phyloP scores from a whole-genome alignment of 1,140 invertebrate species.

The Achatina immaculata region DNA sequence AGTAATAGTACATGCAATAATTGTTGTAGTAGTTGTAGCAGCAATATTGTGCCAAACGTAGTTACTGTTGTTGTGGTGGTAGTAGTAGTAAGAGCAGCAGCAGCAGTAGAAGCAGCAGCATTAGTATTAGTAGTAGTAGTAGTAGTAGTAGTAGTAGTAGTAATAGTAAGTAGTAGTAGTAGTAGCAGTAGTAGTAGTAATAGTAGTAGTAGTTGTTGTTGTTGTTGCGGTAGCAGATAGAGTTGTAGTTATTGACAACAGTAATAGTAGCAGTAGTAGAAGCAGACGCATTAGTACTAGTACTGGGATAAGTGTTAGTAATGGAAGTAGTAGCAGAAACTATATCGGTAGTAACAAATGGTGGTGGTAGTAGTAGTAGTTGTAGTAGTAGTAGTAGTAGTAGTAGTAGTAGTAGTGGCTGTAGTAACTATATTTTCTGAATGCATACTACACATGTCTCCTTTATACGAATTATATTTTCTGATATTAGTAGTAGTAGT shows the following conservation, averaged over 20 bases:
- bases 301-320: too few species aligned
- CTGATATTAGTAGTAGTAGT: constrained; percentile 3
- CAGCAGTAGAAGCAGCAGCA: not conserved
- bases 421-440: too few species aligned
- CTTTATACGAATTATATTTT: too few species aligned
- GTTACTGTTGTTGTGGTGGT: not conserved
- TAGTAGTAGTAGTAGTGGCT: not conserved
- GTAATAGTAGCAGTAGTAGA: not conserved
- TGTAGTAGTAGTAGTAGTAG: not conserved
- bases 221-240: too few species aligned
- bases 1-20: not conserved
- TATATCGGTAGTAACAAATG: too few species aligned
- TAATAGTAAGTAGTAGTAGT: too few species aligned
- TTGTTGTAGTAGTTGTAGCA: not conserved
- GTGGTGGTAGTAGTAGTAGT: not conserved
- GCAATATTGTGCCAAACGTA: not conserved
- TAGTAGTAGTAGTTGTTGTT: not conserved
- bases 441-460: too few species aligned
- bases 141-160: not conserved
- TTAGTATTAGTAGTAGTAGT: not conserved
- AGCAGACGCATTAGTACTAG: not conserved
- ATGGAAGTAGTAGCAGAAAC: too few species aligned
- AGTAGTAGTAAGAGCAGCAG: not conserved
- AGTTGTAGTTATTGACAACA: not conserved
- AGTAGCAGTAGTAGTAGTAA: too few species aligned